Percentiles rank a stretch among this genome's conserved stretches.
These are phyloP conservation scores for Cydia splendana DNA, from an alignment of 1,140 invertebrate genomes.

Conservation along the genomic window DNA sequence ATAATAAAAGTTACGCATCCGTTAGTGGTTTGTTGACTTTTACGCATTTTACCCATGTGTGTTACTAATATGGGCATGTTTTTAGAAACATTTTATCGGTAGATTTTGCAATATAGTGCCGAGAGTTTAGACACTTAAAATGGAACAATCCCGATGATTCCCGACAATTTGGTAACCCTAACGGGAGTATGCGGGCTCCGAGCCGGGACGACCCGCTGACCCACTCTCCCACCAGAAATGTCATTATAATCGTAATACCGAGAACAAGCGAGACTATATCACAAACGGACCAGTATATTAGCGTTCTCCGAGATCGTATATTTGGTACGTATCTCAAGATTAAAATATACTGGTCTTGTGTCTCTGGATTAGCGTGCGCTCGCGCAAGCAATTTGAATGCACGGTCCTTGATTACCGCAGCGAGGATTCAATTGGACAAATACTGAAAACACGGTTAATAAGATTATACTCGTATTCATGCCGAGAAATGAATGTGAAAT, in stretches of 20 bases:
- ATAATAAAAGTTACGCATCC: no score
- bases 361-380: neutral
- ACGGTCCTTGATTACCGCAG: conserved; percentile 59
- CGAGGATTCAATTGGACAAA: conserved; percentile 67
- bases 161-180: neutral
- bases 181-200: conserved; percentile 48
- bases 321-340: neutral
- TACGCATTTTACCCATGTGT: no score
- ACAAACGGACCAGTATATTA: neutral
- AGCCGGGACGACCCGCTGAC: conserved; percentile 61
- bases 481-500: conserved; percentile 28
- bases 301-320: neutral
- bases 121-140: no score
- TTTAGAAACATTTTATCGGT: no score
- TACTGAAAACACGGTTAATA: conserved; percentile 65
- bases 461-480: conserved; percentile 54
- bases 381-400: neutral
- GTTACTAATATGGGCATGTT: no score
- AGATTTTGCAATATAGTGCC: no score
- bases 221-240: conserved; percentile 49
- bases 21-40: no score
- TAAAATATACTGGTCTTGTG: neutral
- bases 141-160: neutral
- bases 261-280: neutral
- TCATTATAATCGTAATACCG: neutral